These are phyloP conservation scores for Aselliscus stoliczkanus DNA, from an alignment of 2,797 vertebrate species.

Conservation along the genomic window DNA sequence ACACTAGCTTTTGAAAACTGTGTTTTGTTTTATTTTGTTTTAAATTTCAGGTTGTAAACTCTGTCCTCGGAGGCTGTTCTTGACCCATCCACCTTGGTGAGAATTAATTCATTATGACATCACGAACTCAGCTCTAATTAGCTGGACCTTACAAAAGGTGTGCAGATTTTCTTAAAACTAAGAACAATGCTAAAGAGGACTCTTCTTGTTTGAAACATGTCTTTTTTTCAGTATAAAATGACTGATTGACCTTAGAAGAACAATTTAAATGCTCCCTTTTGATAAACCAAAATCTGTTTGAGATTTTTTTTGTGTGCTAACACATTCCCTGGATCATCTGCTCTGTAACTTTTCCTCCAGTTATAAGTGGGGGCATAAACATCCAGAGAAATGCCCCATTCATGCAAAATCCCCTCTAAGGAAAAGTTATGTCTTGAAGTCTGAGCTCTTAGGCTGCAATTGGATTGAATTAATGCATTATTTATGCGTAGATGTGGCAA, in stretches of 20 bases:
- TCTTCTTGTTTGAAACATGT: neutral
- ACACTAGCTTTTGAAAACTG: neutral
- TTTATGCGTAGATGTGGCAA: neutral
- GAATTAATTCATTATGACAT: neutral
- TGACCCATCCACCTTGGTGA: neutral
- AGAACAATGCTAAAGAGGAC: neutral
- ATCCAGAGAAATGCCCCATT: neutral
- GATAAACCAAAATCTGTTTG: neutral
- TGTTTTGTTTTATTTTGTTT: neutral
- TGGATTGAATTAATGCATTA: neutral
- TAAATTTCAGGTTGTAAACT: neutral
- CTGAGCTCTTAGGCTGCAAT: neutral
- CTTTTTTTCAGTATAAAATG: neutral
- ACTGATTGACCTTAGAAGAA: neutral
- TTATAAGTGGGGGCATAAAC: neutral
- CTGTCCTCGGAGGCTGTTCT: neutral
- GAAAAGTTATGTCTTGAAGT: neutral
- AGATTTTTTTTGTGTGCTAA: neutral
- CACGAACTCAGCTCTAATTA: neutral
- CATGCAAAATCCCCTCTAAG: neutral
- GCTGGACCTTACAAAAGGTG: neutral
- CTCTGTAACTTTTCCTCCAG: neutral
- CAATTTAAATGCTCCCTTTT: neutral
- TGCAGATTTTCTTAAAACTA: neutral
- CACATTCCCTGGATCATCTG: neutral